Percentiles rank a stretch among this genome's conserved stretches.
Evolutionary conservation across 2,888 invertebrate genomes (phyloP).

Genomic region (Callyntrura sp.): DNA sequence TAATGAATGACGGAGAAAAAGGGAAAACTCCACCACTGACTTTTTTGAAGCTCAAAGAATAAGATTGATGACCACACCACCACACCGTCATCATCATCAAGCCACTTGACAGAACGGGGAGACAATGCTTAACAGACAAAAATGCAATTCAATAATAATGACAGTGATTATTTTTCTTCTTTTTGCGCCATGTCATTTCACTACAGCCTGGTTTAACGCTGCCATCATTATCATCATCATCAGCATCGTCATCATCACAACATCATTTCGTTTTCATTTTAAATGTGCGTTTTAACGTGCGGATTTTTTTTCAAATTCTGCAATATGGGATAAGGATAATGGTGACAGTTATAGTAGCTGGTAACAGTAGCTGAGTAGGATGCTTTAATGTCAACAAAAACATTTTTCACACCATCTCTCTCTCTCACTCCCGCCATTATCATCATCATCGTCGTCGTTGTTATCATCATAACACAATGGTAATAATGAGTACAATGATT

Average conservation of each 20-base stretch:
- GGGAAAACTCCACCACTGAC: constrained; percentile 25
- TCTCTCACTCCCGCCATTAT: constrained; percentile 1
- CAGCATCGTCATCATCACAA: not conserved
- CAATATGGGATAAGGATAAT: constrained; percentile 51
- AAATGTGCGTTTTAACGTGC: constrained; percentile 26
- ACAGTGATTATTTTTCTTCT: constrained; percentile 27
- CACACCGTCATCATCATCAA: not conserved
- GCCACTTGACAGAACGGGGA: constrained; percentile 21
- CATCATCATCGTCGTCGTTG: not conserved
- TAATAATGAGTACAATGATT: constrained; percentile 27
- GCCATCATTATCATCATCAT: not conserved
- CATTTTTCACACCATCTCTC: constrained; percentile 58
- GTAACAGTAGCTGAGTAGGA: not conserved
- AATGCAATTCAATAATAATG: constrained; percentile 51
- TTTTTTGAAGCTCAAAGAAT: not conserved
- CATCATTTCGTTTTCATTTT: constrained; percentile 1
- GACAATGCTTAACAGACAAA: constrained; percentile 1
- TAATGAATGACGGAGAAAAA: not conserved
- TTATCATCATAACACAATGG: constrained; percentile 18
- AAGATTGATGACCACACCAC: constrained; percentile 46
- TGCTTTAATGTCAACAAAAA: constrained; percentile 56
- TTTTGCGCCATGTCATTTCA: not conserved
- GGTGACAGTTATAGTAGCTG: constrained; percentile 40
- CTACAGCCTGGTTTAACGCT: constrained; percentile 30
- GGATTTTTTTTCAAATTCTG: constrained; percentile 46